Evolutionary conservation across 2,113 vertebrate species (phyloP), one percentile per base, ranked within the genome.

Genomic region (Edolisoma coerulescens): DNA sequence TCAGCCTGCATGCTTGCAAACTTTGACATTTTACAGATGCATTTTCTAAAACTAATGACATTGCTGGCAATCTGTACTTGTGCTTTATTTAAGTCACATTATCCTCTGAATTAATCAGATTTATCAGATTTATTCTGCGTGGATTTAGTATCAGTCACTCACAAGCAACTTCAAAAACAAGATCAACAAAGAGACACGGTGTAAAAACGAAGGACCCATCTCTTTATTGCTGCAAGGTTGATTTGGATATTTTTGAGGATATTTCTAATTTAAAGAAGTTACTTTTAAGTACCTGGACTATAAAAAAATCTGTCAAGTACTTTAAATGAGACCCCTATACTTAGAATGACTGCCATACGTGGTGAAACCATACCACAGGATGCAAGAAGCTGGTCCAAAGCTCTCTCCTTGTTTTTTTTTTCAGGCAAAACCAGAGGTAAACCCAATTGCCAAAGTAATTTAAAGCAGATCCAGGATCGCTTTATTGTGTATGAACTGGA

Each of bases 31-130:
- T 78, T 78, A 57, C 52, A 63, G 53, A 67, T 1, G 1, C 1
- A 2, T 94, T 84, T 90, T 84, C 56, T 67, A 30, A 83, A 95
- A 56, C 11, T 44, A 87, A 89, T 90, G 83, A 70, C 85, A 84
- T 52, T 82, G 78, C 68, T 91, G 73, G 57, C 57, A 88, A 57
- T 84, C 81, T 17, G 47, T 39, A 65, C 42, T 91, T 90, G 64
- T 11, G 74, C 39, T 87, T 79, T 91, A 73, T 95, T 69, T 94
- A 96, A 96, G 64, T 88, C 6, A 1, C 12, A 87, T 90, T 75
- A 92, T 85, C 95, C 92, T 64, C 81, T 88, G 86, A 82, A 93
- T 90, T 96, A 94, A 96, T 94, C 93, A 91, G 93, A 52, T 93
- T 97, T 88, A 89, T 90, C 77, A 85, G 84, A 73, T 92, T 95